Base-by-base conservation (phyloP, 2,113 vertebrate genomes). In the Hydropotes inermis region DNA sequence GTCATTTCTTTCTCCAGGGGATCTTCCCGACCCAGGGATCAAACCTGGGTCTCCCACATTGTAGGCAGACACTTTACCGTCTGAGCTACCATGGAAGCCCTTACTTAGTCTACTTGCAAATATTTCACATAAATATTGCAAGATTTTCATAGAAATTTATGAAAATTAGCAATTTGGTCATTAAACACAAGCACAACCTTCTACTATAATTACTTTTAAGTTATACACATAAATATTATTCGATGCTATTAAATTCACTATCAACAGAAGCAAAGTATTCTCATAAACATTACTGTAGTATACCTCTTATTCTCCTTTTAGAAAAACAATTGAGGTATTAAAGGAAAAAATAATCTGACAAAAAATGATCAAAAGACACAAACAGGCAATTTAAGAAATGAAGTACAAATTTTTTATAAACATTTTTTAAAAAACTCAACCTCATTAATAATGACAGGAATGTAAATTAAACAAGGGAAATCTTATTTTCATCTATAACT, bases 81-180 rank as follows among this genome's bases (percentile, higher is more conserved):
- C 47, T 47, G 47, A 47, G 47, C 47, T 47, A 47, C 47, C 47
- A 47, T 11, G 47, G 47, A 47, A 47, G 47, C 47, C 76, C 36
- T 94, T 67, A 11, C 3, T 67, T 84, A 91, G 10, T 28, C 54
- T 87, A 70, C n/a, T 61, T 94, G 30, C n/a, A 96, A 96, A 87
- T 94, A 96, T 67, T 94, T 94, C 89, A 61, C 61, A 36, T 82
- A 90, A 87, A 58, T 58, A 84, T 70, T 87, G 55, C 83, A 88
- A 91, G 8, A 79, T 15, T 84, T 84, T 88, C 13, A 55, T 21
- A 78, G 28, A 61, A 96, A 64, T 13, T 86, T 96, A 94, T 58
- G 45, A 92, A 96, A 94, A 95, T 88, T 76, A 81, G 54, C 7
- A 3, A 39, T 83, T 95, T 94, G n/a, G 11, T 89, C 70, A 87